These are phyloP conservation scores for Cotesia typhae DNA, from an alignment of 1,140 invertebrate species.

Conservation along the genomic window DNA sequence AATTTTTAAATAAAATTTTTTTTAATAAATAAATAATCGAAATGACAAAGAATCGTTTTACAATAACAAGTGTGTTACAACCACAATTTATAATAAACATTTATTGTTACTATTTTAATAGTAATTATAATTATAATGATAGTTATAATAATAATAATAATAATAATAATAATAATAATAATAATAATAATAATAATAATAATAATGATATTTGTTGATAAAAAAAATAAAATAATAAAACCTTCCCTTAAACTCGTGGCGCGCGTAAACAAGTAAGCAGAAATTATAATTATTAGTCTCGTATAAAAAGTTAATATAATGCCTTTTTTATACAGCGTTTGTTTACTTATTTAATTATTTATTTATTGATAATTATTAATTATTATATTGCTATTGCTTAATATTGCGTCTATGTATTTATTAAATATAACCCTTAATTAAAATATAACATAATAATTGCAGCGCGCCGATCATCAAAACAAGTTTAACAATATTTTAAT, in stretches of 20 bases:
- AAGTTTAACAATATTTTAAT: conserved; percentile 2
- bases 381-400: conserved; percentile 44
- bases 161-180: not conserved
- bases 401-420: conserved; percentile 51
- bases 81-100: conserved; percentile 51
- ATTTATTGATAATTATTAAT: conserved; percentile 46
- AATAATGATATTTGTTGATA: not conserved
- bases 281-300: conserved; percentile 22
- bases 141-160: not conserved
- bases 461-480: conserved; percentile 48
- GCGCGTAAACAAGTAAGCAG: conserved; percentile 1
- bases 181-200: not conserved
- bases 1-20: conserved; percentile 40
- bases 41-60: conserved; percentile 48
- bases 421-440: conserved; percentile 50
- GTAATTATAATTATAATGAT: conserved; percentile 14
- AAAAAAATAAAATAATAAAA: conserved; percentile 15
- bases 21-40: conserved; percentile 62
- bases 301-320: conserved; percentile 57
- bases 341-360: conserved; percentile 24
- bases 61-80: conserved; percentile 51
- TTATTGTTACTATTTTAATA: conserved; percentile 28
- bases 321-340: conserved; percentile 63
- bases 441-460: conserved; percentile 56
- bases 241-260: conserved; percentile 4